Evolutionary conservation across 2,888 invertebrate genomes (phyloP).

Genomic region (Phymatocera aterrima): DNA sequence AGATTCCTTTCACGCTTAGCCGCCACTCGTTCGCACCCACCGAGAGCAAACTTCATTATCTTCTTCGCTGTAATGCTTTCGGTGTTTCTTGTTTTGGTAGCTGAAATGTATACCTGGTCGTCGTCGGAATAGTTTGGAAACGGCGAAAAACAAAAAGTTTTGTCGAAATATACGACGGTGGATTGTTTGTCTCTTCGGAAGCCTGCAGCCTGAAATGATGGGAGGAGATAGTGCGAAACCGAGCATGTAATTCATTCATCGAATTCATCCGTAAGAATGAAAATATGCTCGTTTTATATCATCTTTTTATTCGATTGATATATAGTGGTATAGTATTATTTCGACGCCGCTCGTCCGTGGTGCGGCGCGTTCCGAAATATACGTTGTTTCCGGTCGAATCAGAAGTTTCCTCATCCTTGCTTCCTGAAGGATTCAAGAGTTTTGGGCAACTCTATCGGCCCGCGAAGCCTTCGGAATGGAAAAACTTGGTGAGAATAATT

Average conservation of each 20-base stretch:
- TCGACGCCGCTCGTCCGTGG: background rate
- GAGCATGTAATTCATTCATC: background rate
- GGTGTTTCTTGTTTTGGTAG: background rate
- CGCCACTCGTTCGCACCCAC: constrained; percentile 24
- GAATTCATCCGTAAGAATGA: constrained; percentile 11
- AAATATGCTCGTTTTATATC: background rate
- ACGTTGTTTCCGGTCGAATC: background rate
- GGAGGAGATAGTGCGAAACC: background rate
- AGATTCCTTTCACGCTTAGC: constrained; percentile 35
- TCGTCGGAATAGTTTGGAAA: background rate
- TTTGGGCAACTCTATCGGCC: background rate
- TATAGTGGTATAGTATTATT: background rate
- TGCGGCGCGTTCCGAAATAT: background rate
- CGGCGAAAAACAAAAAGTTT: background rate
- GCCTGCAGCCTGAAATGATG: background rate
- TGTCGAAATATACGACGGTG: background rate
- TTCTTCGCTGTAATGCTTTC: too few species aligned
- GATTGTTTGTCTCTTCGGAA: constrained; percentile 3
- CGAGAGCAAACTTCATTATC: constrained; percentile 20
- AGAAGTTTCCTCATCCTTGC: background rate
- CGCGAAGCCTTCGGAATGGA: background rate
- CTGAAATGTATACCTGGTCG: background rate
- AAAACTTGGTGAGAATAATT: constrained; percentile 27
- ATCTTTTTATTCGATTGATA: too few species aligned
- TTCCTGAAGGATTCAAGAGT: background rate